Conservation (phyloP, 2,888 invertebrate species). For the Heliconius ismenius region DNA sequence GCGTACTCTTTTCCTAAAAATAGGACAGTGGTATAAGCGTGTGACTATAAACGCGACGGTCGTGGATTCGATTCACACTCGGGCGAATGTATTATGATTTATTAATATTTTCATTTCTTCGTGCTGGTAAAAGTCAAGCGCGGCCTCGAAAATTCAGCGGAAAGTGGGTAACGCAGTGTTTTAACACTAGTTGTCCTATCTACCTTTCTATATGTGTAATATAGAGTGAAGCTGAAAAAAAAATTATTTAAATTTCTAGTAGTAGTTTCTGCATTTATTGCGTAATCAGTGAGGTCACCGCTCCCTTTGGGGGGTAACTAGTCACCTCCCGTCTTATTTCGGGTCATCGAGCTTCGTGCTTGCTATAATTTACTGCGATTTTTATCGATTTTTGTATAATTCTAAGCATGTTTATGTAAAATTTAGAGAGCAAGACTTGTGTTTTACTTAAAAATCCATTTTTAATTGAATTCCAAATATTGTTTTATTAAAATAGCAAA, state of each 20-base stretch:
- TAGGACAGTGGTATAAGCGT: too few relatives aligned
- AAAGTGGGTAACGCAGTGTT: too few relatives aligned
- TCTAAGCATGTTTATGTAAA: not conserved
- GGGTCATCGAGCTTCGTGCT: conserved; percentile 76
- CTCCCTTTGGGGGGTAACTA: conserved; percentile 54
- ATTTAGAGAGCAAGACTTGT: not conserved
- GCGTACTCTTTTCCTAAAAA: not conserved
- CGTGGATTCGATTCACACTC: too few relatives aligned
- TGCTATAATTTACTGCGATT: not conserved
- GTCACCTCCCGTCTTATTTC: conserved; percentile 77
- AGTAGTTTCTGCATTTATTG: conserved; percentile 69
- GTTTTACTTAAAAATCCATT: not conserved
- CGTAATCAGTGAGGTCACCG: conserved; percentile 81
- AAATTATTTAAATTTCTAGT: not conserved
- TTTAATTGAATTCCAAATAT: too few relatives aligned
- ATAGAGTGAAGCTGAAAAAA: not conserved
- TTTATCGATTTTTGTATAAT: not conserved
- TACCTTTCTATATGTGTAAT: too few relatives aligned
- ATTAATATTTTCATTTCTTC: too few relatives aligned
- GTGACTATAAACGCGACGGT: too few relatives aligned
- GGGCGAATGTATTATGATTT: too few relatives aligned
- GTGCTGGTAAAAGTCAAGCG: too few relatives aligned
- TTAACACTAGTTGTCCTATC: too few relatives aligned
- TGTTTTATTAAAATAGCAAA: too few relatives aligned
- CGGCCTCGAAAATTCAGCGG: too few relatives aligned